Conservation (phyloP, 2,797 vertebrate species). For the Aulostomus chinensis region DNA sequence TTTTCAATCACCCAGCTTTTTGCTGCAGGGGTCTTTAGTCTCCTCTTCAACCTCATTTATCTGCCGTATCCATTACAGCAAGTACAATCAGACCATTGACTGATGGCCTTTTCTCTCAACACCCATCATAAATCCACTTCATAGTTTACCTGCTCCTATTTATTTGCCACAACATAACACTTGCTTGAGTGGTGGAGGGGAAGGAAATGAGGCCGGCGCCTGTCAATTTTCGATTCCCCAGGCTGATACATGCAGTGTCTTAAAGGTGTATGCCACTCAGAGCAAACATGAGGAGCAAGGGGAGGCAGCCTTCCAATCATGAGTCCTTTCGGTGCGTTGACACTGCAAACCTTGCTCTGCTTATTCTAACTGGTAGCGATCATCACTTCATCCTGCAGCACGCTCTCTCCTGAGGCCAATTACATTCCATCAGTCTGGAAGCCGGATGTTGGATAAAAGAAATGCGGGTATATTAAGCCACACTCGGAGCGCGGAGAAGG, state of each 20-base stretch:
- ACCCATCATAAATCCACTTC: conserved; percentile 31
- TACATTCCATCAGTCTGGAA: conserved; percentile 74
- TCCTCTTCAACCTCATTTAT: conserved; percentile 5
- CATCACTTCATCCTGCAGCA: conserved; percentile 56
- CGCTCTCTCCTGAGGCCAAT: conserved; percentile 71
- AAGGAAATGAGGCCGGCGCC: conserved; percentile 18
- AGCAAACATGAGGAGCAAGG: too few relatives aligned
- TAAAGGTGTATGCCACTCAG: conserved; percentile 30
- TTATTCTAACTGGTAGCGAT: conserved; percentile 43
- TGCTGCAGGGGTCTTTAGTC: not conserved
- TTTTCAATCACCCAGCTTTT: too few relatives aligned
- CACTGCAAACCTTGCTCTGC: conserved; percentile 33
- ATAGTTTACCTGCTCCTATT: conserved; percentile 20
- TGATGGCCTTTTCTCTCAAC: conserved; percentile 19
- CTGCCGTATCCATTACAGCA: conserved; percentile 9
- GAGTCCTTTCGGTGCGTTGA: conserved; percentile 5
- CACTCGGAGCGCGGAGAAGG: conserved; percentile 42
- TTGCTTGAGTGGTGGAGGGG: conserved; percentile 19
- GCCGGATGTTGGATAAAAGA: conserved; percentile 69
- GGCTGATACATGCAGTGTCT: conserved; percentile 9
- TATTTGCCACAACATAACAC: conserved; percentile 19
- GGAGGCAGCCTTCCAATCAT: too few relatives aligned
- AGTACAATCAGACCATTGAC: conserved; percentile 8
- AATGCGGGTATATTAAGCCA: conserved; percentile 62
- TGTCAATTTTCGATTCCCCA: conserved; percentile 36